These are phyloP conservation scores for Colaptes auratus DNA, from an alignment of 2,113 vertebrate species.

Conservation along the genomic window DNA sequence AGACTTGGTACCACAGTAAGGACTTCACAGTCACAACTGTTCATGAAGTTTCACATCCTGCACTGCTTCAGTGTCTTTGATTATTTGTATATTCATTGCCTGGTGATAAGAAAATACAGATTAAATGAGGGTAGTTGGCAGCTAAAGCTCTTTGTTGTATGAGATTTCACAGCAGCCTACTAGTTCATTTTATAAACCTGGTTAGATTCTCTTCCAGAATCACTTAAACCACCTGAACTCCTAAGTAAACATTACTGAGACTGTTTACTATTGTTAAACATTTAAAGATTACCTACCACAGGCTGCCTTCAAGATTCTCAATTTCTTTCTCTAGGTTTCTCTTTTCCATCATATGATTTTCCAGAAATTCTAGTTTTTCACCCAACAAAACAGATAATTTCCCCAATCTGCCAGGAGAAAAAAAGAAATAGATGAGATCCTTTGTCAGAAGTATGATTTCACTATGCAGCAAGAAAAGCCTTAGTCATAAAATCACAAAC, in stretches of 20 bases:
- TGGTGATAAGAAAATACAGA: neutral
- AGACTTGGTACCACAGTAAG: neutral
- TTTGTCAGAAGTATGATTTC: neutral
- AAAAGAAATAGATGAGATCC: neutral
- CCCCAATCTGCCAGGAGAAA: constrained; percentile 39
- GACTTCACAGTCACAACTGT: neutral
- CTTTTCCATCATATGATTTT: constrained; percentile 38
- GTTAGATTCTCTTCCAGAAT: neutral
- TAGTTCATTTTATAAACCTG: neutral
- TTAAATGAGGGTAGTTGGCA: neutral
- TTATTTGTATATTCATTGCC: neutral
- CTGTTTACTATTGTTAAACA: neutral
- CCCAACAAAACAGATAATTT: neutral
- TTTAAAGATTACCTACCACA: constrained; percentile 35
- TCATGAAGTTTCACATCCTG: neutral
- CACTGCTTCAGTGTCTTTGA: neutral
- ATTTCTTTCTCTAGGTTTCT: constrained; percentile 54
- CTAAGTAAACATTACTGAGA: neutral
- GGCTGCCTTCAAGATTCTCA: neutral
- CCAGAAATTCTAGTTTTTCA: constrained; percentile 51
- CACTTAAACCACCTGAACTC: neutral
- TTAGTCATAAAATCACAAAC: neutral
- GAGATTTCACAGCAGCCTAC: neutral
- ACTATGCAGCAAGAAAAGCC: neutral
- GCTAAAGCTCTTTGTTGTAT: neutral